Evolutionary conservation across 2,888 invertebrate species (phyloP).

Genomic region (Malthinus flaveolus): DNA sequence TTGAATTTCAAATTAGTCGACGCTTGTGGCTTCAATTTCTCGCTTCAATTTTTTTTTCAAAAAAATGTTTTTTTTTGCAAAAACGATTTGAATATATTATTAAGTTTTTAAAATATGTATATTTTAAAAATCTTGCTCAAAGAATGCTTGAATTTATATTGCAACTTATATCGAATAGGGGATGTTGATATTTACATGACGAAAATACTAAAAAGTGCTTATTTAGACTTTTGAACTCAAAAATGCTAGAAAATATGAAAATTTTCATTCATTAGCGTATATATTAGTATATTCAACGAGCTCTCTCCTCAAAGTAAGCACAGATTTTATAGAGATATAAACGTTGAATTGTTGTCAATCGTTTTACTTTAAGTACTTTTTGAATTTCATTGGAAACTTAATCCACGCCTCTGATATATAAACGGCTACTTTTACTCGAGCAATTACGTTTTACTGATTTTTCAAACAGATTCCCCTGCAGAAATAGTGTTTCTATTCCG

Average conservation of each 20-base stretch:
- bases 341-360: too few relatives aligned
- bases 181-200: conserved; percentile 5
- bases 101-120: conserved; percentile 3
- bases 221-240: conserved; percentile 1
- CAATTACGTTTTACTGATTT: too few relatives aligned
- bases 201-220: conserved; percentile 1
- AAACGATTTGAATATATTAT: conserved; percentile 4
- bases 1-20: conserved; percentile 13
- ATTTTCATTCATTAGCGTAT: conserved; percentile 8
- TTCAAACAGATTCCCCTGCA: too few relatives aligned
- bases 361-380: too few relatives aligned
- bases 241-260: conserved; percentile 2
- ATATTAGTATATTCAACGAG: background rate
- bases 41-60: conserved; percentile 9
- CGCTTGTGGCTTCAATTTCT: too few relatives aligned
- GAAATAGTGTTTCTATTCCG: too few relatives aligned
- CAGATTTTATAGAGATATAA: too few relatives aligned
- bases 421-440: too few relatives aligned
- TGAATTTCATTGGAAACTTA: too few relatives aligned
- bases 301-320: too few relatives aligned
- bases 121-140: background rate
- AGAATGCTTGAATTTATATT: conserved; percentile 6
- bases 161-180: conserved; percentile 5
- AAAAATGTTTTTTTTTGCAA: background rate
- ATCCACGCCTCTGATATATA: too few relatives aligned